A percentile compares a stretch with the other conserved stretches of the same genome.
phyloP scores from a whole-genome alignment of 2,888 invertebrate species.

The Auanema sp. region DNA sequence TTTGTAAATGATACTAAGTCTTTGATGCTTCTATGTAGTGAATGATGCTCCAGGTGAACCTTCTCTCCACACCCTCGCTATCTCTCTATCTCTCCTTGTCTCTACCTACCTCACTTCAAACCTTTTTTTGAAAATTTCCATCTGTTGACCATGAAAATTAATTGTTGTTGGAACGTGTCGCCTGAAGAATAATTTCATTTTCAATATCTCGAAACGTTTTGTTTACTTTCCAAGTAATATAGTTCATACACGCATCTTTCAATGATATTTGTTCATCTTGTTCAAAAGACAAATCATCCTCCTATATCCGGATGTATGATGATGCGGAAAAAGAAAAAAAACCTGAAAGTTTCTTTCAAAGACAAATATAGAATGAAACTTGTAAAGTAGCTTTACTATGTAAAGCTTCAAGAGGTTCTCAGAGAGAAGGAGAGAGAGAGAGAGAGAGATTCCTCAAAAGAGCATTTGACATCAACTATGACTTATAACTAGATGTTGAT shows the following conservation, averaged over 20 bases:
- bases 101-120: conserved; percentile 8
- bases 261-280: not conserved
- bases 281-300: not conserved
- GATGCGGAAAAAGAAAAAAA: not conserved
- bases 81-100: conserved; percentile 15
- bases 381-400: not conserved
- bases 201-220: too few species aligned
- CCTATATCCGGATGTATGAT: not conserved
- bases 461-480: too few species aligned
- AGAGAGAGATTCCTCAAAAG: too few species aligned
- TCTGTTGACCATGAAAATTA: conserved; percentile 4
- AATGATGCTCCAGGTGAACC: too few species aligned
- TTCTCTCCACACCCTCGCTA: conserved; percentile 2
- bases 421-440: too few species aligned
- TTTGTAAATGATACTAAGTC: too few species aligned
- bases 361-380: not conserved
- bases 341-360: not conserved
- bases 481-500: too few species aligned
- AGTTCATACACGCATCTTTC: too few species aligned
- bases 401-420: too few species aligned
- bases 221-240: too few species aligned
- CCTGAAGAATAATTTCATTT: too few species aligned
- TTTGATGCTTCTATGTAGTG: too few species aligned
- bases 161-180: conserved; percentile 16
- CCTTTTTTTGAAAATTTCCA: conserved; percentile 5